Base-by-base conservation (phyloP, 2,797 vertebrate genomes). In the Melanotaenia boesemani region DNA sequence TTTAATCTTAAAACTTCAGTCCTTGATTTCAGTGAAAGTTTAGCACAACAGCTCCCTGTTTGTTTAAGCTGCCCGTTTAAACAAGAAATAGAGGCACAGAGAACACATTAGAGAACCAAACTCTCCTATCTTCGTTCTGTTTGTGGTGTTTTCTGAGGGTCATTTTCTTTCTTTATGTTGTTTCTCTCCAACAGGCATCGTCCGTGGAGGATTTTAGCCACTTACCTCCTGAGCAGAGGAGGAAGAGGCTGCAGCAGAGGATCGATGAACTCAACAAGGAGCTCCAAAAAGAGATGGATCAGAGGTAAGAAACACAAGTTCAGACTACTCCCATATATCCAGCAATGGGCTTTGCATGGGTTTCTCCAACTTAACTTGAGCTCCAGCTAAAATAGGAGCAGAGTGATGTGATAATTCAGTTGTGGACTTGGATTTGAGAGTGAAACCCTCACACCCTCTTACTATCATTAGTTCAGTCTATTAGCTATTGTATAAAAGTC, bases 181-280 rank as follows among this genome's bases (percentile, higher is more conserved):
- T 34, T 44, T 84, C 52, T 86, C 26, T 11, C 41, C 65, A 5
- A 18, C 92, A 99, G 98, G 97, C 97, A 13, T 96, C 97, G 12
- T 96, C 96, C 37, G 89, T 97, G 70, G 98, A 99, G 91, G 98
- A 99, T 86, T 98, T 97, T 88, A 99, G 98, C 90, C 98, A 99
- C 79, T 94, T 99, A 73, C 98, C 98, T 7, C 98, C 98, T 6
- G 98, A 99, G 86, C 98, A 99, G 90, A 95, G 98, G 83, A 96
- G 98, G 79, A 99, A 99, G 93, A 96, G 96, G 91, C 94, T 99
- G 73, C 98, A 97, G 80, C 97, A 98, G 84, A 95, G 95, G 91
- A 97, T 99, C 0, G 98, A 99, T 78, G 98, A 99, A 82, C 96
- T 99, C 61, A 94, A 93, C 92, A 96, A 94, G 92, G 98, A 99